Percentiles rank a stretch among this genome's conserved stretches.
Conservation (phyloP, 2,113 vertebrate genomes). For the Turdus rufiventris region DNA sequence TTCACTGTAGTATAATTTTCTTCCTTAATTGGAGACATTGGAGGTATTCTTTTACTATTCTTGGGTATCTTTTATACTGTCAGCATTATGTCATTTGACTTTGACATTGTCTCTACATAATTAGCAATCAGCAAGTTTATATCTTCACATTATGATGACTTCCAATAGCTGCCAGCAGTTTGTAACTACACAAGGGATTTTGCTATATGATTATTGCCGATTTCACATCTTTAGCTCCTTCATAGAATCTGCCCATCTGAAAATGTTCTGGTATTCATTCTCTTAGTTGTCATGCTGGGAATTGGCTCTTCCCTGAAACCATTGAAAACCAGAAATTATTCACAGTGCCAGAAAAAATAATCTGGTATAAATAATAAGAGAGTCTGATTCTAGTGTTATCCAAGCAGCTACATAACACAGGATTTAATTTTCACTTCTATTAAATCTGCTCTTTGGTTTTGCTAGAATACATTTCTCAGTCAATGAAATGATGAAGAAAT, state of each 20-base stretch:
- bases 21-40: slow-evolving; percentile 4
- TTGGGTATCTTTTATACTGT: neutral
- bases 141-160: slow-evolving; percentile 14
- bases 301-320: neutral
- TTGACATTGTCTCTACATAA: slow-evolving; percentile 14
- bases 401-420: neutral
- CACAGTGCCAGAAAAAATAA: neutral
- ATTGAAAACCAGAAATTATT: neutral
- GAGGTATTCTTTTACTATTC: neutral
- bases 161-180: slow-evolving; percentile 15
- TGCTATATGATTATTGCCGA: neutral
- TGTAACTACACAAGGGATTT: neutral
- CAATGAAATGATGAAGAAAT: neutral
- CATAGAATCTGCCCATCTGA: neutral
- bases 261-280: neutral
- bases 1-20: neutral
- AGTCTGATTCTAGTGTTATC: neutral
- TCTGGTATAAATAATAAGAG: neutral
- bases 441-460: neutral
- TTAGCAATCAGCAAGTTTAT: slow-evolving; percentile 33
- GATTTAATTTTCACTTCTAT: neutral
- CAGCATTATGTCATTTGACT: neutral
- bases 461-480: neutral
- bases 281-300: neutral
- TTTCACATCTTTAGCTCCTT: neutral